Evolutionary conservation across 1,140 invertebrate genomes (phyloP).

Genomic region (Drosophila lini): DNA sequence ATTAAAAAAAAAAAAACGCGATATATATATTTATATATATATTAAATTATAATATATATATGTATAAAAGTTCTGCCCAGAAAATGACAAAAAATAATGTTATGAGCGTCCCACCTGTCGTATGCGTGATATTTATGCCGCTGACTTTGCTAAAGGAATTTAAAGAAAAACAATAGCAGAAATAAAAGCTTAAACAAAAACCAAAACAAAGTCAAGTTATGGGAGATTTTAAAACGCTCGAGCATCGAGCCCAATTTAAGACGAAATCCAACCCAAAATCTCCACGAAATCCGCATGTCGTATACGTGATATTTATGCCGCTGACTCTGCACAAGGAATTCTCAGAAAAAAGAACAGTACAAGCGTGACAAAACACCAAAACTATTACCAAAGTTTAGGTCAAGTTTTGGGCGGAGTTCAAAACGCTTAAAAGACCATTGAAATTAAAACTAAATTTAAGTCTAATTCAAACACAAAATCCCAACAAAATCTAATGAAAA

Average conservation of each 20-base stretch:
- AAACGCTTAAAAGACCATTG: background rate
- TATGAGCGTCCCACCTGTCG: conserved; percentile 25
- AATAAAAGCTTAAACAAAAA: background rate
- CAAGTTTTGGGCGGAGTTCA: background rate
- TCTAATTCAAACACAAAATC: background rate
- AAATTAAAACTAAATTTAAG: background rate
- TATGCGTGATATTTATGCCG: conserved; percentile 31
- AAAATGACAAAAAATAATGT: conserved; percentile 30
- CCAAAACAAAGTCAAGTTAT: background rate
- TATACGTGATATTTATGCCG: conserved; percentile 32
- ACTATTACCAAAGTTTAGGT: background rate
- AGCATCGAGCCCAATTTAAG: background rate
- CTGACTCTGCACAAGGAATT: conserved; percentile 3
- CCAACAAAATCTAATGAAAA: background rate
- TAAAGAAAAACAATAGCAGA: too few species aligned
- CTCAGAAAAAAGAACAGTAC: background rate
- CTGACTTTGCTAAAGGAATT: conserved; percentile 2
- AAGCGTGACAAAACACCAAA: background rate
- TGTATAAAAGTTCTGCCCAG: background rate
- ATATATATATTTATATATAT: background rate
- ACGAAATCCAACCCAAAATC: background rate
- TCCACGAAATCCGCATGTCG: conserved; percentile 15
- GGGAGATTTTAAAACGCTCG: background rate
- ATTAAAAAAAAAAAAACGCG: conserved; percentile 14
- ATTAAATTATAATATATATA: background rate